Conservation (phyloP, 2,888 invertebrate genomes). For the Ormyrus thymus region DNA sequence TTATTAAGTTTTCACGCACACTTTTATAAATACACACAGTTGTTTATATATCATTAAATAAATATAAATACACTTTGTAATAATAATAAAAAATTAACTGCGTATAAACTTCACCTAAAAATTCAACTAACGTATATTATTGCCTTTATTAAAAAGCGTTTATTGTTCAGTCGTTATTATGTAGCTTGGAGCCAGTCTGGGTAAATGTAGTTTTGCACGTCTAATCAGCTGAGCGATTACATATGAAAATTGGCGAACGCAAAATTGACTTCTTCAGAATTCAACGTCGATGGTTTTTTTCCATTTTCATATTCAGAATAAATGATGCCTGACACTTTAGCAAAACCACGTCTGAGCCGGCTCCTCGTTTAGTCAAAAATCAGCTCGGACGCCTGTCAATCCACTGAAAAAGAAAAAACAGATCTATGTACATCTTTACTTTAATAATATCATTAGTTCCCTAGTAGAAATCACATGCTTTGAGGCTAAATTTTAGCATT, state of each 20-base stretch:
- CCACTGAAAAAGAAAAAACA: constrained; percentile 59
- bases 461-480: background rate
- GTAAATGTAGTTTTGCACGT: constrained; percentile 62
- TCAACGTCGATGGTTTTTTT: constrained; percentile 27
- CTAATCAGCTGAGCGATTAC: constrained; percentile 38
- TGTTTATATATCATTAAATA: background rate
- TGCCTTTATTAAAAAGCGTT: constrained; percentile 30
- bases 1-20: too few species aligned
- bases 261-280: constrained; percentile 32
- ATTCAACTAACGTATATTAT: constrained; percentile 3
- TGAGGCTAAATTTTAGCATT: too few species aligned
- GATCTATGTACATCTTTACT: background rate
- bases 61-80: background rate
- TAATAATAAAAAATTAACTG: too few species aligned
- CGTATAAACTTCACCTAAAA: constrained; percentile 12
- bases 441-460: background rate
- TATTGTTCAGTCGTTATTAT: constrained; percentile 38
- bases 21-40: too few species aligned
- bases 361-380: constrained; percentile 78
- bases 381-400: constrained; percentile 68
- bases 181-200: constrained; percentile 65
- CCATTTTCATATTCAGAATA: background rate
- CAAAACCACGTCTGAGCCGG: constrained; percentile 78
- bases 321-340: constrained; percentile 62
- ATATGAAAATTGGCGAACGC: constrained; percentile 40